phyloP scores from a whole-genome alignment of 2,797 vertebrate genomes.

The Champsocephalus gunnari region DNA sequence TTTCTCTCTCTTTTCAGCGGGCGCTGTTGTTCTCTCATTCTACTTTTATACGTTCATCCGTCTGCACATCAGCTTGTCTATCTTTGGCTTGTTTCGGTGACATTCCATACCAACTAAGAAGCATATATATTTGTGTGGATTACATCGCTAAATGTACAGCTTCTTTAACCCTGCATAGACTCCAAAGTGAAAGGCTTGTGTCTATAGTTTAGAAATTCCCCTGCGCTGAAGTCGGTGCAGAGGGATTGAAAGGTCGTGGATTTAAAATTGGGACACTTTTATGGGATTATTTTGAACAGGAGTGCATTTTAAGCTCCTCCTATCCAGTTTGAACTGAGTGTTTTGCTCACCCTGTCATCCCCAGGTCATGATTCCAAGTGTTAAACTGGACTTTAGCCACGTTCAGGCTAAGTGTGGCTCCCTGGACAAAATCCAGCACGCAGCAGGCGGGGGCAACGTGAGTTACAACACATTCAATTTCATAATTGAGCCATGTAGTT shows the following conservation, averaged over 20 bases:
- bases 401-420: conserved; percentile 94
- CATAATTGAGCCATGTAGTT: conserved; percentile 1
- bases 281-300: conserved; percentile 38
- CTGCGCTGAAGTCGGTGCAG: background rate
- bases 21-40: conserved; percentile 15
- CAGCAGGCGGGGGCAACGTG: conserved; percentile 93
- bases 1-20: conserved; percentile 1
- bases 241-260: conserved; percentile 29
- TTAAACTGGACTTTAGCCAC: conserved; percentile 93
- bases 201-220: background rate
- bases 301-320: conserved; percentile 11
- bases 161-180: conserved; percentile 17
- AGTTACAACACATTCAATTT: conserved; percentile 74
- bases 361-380: conserved; percentile 84
- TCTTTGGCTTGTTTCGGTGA: background rate
- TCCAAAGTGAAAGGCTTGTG: background rate
- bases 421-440: conserved; percentile 92
- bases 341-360: conserved; percentile 50
- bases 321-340: conserved; percentile 8
- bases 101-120: no score
- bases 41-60: conserved; percentile 43
- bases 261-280: conserved; percentile 48
- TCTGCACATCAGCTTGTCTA: conserved; percentile 22
- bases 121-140: background rate
- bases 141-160: background rate